Conservation (phyloP, 2,113 vertebrate genomes). For the Trogon melanurus region DNA sequence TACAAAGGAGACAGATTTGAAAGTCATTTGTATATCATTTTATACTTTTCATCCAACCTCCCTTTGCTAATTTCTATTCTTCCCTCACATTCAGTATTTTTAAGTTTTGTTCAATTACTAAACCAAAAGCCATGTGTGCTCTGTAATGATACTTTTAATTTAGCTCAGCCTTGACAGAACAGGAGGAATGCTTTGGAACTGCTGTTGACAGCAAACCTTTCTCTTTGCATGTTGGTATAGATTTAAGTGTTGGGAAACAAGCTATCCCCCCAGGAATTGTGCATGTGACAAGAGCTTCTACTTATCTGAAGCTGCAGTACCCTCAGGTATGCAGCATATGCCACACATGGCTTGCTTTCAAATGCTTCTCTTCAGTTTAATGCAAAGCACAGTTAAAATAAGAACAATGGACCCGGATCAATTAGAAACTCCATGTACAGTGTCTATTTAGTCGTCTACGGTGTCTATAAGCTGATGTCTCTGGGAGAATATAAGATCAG, state of each 20-base stretch:
- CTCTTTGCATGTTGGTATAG: neutral
- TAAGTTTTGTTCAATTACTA: neutral
- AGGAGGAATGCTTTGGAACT: neutral
- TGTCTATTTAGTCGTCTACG: neutral
- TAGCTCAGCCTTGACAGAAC: neutral
- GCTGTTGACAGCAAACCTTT: neutral
- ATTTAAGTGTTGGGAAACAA: neutral
- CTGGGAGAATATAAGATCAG: neutral
- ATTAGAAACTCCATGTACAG: neutral
- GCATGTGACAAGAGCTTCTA: neutral
- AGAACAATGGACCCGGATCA: neutral
- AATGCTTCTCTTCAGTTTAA: neutral
- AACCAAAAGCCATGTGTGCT: neutral
- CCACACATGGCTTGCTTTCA: neutral
- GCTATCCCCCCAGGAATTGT: neutral
- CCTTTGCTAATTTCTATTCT: neutral
- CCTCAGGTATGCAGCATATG: neutral
- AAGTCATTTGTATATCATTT: neutral
- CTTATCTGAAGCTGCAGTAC: neutral
- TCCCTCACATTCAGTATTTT: neutral
- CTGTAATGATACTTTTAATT: neutral
- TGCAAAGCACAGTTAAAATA: neutral
- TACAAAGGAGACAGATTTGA: neutral
- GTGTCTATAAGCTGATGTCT: neutral
- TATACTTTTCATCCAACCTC: neutral